Evolutionary conservation across 2,113 vertebrate species (phyloP).

Genomic region (Zosterops borbonicus): DNA sequence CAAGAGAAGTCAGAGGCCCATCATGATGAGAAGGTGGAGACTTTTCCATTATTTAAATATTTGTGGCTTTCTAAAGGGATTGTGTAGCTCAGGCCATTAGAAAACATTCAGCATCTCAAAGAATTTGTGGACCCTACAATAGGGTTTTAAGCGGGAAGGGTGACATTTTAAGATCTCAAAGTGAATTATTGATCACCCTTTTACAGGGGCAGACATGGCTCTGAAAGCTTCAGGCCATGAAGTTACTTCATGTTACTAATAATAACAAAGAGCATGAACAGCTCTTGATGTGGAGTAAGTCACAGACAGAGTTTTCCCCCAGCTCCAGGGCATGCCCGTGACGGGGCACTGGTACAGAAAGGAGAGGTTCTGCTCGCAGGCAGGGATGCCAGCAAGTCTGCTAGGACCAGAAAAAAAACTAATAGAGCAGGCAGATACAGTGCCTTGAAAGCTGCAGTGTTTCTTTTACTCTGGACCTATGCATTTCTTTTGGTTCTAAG

Average conservation of each 20-base stretch:
- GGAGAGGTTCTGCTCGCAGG: background rate
- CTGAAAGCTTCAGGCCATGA: background rate
- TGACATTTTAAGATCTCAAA: background rate
- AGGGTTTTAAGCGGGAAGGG: background rate
- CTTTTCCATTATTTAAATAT: background rate
- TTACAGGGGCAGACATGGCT: background rate
- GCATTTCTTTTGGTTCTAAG: no score
- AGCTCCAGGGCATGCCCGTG: background rate
- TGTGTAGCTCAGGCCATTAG: background rate
- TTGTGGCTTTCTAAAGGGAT: background rate
- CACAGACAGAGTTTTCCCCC: background rate
- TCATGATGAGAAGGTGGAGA: background rate
- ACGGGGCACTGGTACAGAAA: background rate
- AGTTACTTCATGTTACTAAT: background rate
- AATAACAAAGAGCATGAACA: background rate
- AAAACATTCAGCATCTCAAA: background rate
- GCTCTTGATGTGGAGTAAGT: background rate
- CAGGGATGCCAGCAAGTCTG: background rate
- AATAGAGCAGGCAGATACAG: background rate
- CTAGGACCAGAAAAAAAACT: background rate
- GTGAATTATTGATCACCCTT: constrained; percentile 30
- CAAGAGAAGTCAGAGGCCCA: background rate
- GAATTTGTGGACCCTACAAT: background rate
- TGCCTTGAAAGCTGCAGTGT: background rate
- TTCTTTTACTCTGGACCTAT: background rate